Conservation (phyloP, 2,888 invertebrate genomes). For the Dugesia japonica region DNA sequence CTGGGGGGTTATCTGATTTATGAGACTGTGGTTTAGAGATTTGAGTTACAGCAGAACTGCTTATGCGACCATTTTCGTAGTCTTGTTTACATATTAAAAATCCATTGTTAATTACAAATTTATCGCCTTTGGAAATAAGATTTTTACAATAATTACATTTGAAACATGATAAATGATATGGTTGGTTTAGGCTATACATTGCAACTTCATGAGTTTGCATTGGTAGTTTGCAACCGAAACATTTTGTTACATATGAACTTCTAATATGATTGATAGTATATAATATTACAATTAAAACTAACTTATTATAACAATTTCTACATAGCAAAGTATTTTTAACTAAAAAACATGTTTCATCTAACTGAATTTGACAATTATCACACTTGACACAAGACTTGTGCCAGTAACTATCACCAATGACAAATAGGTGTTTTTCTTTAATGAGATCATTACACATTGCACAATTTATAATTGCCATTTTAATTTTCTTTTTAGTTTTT, state of each 20-base stretch:
- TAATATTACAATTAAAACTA: not conserved
- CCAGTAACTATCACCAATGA: conserved; percentile 1
- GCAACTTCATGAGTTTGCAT: conserved; percentile 1
- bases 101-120: not conserved
- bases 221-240: conserved; percentile 4
- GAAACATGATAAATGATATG: conserved; percentile 10
- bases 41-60: not conserved
- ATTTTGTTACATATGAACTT: conserved; percentile 6
- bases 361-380: not conserved
- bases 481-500: conserved; percentile 7
- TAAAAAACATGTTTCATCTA: conserved; percentile 10
- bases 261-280: not conserved
- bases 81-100: not conserved
- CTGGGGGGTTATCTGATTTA: not conserved
- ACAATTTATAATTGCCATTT: not conserved
- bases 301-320: conserved; percentile 20
- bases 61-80: not conserved
- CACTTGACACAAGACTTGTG: not conserved
- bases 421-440: not conserved
- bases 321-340: not conserved
- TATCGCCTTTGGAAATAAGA: not conserved
- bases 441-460: conserved; percentile 10
- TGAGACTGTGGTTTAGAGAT: not conserved
- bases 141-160: conserved; percentile 9
- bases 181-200: not conserved